A percentile compares a stretch with the other conserved stretches of the same genome.
These are phyloP conservation scores for Hofmannophila pseudospretella DNA, from an alignment of 2,888 invertebrate genomes.

Conservation along the genomic window DNA sequence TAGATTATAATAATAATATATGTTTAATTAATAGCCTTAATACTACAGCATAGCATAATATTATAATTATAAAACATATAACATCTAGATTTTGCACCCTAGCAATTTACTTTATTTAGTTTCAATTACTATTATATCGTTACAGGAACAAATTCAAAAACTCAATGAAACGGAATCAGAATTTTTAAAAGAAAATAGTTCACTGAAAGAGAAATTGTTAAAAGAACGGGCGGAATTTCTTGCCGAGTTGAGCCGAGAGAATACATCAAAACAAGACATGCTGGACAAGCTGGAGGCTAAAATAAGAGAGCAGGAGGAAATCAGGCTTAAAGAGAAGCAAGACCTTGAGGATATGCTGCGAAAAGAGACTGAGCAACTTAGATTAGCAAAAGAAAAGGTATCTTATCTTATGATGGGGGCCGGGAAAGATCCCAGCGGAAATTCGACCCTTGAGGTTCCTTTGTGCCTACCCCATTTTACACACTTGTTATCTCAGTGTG, in stretches of 20 bases:
- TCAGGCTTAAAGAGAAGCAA: conserved; percentile 58
- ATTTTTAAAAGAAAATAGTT: conserved; percentile 63
- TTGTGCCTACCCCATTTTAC: no score
- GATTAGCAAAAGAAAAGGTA: conserved; percentile 66
- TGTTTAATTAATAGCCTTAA: no score
- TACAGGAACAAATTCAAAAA: conserved; percentile 58
- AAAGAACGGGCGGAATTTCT: conserved; percentile 74
- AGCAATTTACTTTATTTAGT: no score
- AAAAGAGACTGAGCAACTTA: conserved; percentile 55
- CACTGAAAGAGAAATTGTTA: conserved; percentile 60
- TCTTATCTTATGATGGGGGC: no score
- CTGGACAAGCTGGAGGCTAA: conserved; percentile 67
- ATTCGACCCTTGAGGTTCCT: no score
- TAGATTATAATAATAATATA: no score
- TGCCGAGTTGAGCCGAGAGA: conserved; percentile 63
- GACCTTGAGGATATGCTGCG: conserved; percentile 52
- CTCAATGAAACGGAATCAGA: conserved; percentile 59
- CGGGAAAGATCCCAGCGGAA: no score
- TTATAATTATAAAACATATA: no score
- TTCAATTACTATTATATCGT: no score
- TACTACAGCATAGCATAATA: no score
- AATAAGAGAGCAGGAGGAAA: conserved; percentile 66
- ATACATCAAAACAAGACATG: conserved; percentile 69
- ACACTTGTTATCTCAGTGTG: no score
- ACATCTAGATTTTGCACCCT: no score